Evolutionary conservation across 2,888 invertebrate species (phyloP), one percentile per base, ranked within the genome.

Genomic region (Apamea epomidion): DNA sequence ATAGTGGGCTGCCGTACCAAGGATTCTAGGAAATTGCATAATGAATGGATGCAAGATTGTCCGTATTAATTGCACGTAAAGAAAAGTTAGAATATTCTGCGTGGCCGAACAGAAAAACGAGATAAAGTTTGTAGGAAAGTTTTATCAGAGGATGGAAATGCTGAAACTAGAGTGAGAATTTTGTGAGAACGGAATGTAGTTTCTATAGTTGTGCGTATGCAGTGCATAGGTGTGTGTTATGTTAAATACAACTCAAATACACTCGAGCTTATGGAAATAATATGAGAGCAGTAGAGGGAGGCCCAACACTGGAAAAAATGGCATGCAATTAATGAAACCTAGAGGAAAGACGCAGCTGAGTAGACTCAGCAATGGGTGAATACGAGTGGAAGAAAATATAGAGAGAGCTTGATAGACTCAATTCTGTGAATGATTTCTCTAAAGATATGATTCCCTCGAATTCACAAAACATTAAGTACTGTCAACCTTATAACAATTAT

Each of bases 1-100:
- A 89, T 89, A 91, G 85, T 89, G 82, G 74, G 72, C 74, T 72
- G 64, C 76, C 69, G 84, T 84, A 87, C 87, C 87, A 82, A 78
- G 80, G 83, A 81, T 82, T 82, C 83, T 81, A 83, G 83, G 75
- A 84, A 88, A 91, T 91, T 87, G 87, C 88, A 87, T 88, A 90
- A 89, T 87, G 79, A 87, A 91, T 90, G 86, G 87, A 81, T 82
- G 78, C 76, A 85, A 86, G 87, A 85, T 88, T 88, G 88, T 84
- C 51, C 68, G 70, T 84, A 86, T 89, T 89, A 90, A 90, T 89
- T 87, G 78, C 72, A 32, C 21, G 78, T 70, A 69, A 67, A 67
- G 86, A 80, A 85, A 78, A 74, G 73, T 72, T 69, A 64, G 72
- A 77, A 80, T 75, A 79, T 83, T 78, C 69, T 83, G 69, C 70